These are phyloP conservation scores for Acanthaster planci DNA, from an alignment of 35 echinoderm and acorn worm genomes.

Conservation along the genomic window DNA sequence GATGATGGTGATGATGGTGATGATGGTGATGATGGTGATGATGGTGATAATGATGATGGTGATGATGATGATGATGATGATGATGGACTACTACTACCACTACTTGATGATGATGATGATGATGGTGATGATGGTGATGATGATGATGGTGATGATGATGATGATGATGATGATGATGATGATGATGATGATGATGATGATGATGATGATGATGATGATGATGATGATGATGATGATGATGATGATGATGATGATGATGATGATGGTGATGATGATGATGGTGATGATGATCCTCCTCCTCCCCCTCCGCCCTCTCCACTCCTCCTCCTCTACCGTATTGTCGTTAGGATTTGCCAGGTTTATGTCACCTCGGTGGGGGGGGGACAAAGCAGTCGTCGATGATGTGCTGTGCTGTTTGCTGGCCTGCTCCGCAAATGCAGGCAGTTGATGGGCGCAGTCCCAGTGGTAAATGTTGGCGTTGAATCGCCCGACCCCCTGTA, in stretches of 20 bases:
- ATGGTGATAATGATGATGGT: too few relatives aligned
- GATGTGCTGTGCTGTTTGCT: background rate
- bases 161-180: conserved; percentile 8
- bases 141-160: background rate
- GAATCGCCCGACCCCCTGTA: too few relatives aligned
- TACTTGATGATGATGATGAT: too few relatives aligned
- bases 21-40: too few relatives aligned
- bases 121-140: too few relatives aligned
- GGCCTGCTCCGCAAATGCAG: background rate
- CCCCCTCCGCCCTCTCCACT: too few relatives aligned
- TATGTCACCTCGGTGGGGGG: background rate
- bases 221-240: conserved; percentile 16
- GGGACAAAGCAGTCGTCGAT: background rate
- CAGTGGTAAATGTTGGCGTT: too few relatives aligned
- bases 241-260: conserved; percentile 16
- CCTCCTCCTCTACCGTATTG: background rate
- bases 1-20: too few relatives aligned
- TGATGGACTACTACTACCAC: too few relatives aligned
- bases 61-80: too few relatives aligned
- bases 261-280: conserved; percentile 8
- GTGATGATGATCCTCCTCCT: background rate
- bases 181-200: background rate
- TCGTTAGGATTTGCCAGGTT: background rate
- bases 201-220: conserved; percentile 11
- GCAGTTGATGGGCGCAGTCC: background rate